Evolutionary conservation across 2,888 invertebrate genomes (phyloP), one percentile per base, ranked within the genome.

Genomic region (Chrysolina haemoptera): DNA sequence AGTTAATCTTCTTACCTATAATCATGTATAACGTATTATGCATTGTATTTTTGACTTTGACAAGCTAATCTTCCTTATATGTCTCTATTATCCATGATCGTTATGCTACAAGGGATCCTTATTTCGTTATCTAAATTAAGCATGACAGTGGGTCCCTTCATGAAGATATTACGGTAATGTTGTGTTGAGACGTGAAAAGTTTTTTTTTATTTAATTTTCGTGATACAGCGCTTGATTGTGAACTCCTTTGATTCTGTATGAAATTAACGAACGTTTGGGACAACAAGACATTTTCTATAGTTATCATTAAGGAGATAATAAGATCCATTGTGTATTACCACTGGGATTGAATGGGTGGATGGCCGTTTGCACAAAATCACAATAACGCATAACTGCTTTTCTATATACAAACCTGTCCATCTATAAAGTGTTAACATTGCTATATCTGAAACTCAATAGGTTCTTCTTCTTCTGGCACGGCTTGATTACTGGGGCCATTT

Each of bases 31-130:
- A 71, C 68, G 70, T 66, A 75, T 73, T 73, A 76, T 73, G 75
- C 70, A 73, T 73, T 73, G 75, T 75, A 72, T 66, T 70, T 69
- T 67, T 20, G 73, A 73, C 71, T 76, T 76, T 76, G 73, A 76
- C 73, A 70, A 73, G 73, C 62, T 73, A 76, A 73, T 76, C 73
- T 74, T 71, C 68, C 71, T 74, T 74, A 74, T 74, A 74, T 70
- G 70, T 70, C 67, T 73, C 73, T 66, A 73, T 76, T 76, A 73
- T 73, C 70, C 65, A 22, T 66, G 71, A 69, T 69, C 66, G 66
- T 75, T 75, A 18, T 35, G 41, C 43, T 62, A 62, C 46, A 63
- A 71, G 66, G 63, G 62, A 68, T 46, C 62, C 62, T 50, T 41
- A 67, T 67, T 71, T 59, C 59, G 59, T 59, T 35, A 35, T 14